A percentile compares a stretch with the other conserved stretches of the same genome.
These are phyloP conservation scores for Etia nguti DNA, from an alignment of 2,113 vertebrate genomes.

Conservation along the genomic window DNA sequence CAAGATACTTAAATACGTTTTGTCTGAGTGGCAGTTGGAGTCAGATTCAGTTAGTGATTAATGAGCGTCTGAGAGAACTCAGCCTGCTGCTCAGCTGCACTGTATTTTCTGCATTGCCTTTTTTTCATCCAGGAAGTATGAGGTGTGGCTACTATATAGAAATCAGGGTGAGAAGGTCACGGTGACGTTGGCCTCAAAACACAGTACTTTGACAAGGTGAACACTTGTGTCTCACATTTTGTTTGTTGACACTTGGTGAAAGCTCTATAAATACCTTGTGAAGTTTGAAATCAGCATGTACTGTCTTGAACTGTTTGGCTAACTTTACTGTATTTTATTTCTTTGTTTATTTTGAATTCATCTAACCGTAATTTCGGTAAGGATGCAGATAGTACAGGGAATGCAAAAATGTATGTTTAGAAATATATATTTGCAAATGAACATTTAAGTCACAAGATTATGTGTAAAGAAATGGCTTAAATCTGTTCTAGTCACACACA, in stretches of 20 bases:
- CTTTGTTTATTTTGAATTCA: no score
- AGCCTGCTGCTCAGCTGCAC: neutral
- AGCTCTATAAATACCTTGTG: neutral
- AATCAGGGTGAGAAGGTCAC: neutral
- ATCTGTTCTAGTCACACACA: neutral
- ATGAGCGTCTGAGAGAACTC: rapidly evolving
- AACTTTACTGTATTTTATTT: no score
- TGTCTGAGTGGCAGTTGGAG: neutral
- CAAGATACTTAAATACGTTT: neutral
- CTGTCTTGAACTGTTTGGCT: no score
- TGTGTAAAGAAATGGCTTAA: neutral
- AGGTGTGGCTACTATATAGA: neutral
- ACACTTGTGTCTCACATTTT: neutral
- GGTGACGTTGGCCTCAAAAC: neutral
- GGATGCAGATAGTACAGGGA: neutral
- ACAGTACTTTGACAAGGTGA: neutral
- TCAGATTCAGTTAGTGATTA: neutral
- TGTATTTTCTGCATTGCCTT: neutral
- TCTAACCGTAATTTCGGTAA: neutral
- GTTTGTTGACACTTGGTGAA: neutral
- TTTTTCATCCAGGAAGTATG: neutral
- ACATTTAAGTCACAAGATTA: neutral
- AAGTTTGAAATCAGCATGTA: no score
- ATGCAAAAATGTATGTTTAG: neutral
- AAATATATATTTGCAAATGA: neutral